These are phyloP conservation scores for Anniella stebbinsi DNA, from an alignment of 2,797 vertebrate genomes.

Conservation along the genomic window DNA sequence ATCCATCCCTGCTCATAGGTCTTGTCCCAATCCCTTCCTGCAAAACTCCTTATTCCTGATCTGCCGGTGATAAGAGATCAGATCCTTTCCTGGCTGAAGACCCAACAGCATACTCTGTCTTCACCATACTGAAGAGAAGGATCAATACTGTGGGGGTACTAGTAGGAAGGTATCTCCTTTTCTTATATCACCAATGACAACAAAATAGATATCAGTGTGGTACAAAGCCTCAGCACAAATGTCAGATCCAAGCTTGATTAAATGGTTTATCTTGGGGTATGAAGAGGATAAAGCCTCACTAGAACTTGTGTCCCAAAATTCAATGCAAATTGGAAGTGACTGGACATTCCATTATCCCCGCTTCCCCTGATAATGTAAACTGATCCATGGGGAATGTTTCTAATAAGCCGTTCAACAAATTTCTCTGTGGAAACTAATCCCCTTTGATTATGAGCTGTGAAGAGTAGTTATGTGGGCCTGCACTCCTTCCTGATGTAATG, in stretches of 20 bases:
- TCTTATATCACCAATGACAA: neutral
- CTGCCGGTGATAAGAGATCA: too few species aligned
- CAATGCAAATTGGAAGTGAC: constrained; percentile 74
- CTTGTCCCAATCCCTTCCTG: too few species aligned
- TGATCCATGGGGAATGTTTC: constrained; percentile 69
- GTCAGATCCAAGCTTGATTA: constrained; percentile 48
- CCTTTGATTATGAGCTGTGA: constrained; percentile 65
- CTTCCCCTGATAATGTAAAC: constrained; percentile 59
- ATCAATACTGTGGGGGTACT: neutral
- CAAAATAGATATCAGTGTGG: neutral
- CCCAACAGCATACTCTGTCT: neutral
- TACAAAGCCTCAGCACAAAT: constrained; percentile 52
- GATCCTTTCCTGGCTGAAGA: neutral
- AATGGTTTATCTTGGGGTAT: constrained; percentile 65
- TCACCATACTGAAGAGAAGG: neutral
- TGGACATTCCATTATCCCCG: constrained; percentile 72
- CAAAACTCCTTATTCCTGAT: too few species aligned
- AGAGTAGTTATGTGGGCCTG: constrained; percentile 44
- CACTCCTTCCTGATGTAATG: neutral
- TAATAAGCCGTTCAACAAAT: constrained; percentile 64
- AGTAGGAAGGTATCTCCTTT: neutral
- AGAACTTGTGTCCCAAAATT: constrained; percentile 68
- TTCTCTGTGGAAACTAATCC: constrained; percentile 61
- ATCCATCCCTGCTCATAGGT: too few species aligned
- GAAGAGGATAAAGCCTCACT: constrained; percentile 69